Conservation (phyloP, 2,113 vertebrate species). For the Otocyon megalotis region DNA sequence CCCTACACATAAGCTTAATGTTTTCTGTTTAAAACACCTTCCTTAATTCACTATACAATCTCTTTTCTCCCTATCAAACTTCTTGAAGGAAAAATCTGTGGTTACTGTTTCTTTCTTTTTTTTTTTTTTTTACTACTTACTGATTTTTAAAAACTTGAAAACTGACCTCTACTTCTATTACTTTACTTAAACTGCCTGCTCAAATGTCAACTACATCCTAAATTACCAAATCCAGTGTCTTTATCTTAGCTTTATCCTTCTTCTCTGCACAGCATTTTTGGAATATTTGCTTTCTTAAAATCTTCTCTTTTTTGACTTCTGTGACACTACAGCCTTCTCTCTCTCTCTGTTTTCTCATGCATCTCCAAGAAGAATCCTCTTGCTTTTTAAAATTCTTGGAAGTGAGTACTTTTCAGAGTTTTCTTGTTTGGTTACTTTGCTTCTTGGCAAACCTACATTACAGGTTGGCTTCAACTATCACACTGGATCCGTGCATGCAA, state of each 20-base stretch:
- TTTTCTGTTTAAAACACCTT: not conserved
- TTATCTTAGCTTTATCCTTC: not conserved
- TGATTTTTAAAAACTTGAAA: constrained; percentile 25
- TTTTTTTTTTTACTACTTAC: not conserved
- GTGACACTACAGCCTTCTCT: not conserved
- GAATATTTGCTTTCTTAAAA: constrained; percentile 9
- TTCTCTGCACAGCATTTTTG: not conserved
- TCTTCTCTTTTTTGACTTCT: not conserved
- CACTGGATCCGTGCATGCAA: not conserved
- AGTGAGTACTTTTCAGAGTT: not conserved
- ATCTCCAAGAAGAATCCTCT: not conserved
- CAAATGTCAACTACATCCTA: not conserved
- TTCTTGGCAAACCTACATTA: not conserved
- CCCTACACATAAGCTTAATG: not conserved
- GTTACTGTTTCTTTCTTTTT: not conserved
- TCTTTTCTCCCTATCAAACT: not conserved
- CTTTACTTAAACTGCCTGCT: not conserved
- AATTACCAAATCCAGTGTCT: not conserved
- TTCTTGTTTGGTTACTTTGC: not conserved
- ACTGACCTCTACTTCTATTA: not conserved
- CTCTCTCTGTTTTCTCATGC: not conserved
- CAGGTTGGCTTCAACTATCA: not conserved
- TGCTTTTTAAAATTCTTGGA: not conserved
- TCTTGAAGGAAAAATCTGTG: not conserved
- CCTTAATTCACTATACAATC: not conserved